Evolutionary conservation across 2,797 vertebrate genomes (phyloP).

Genomic region (Vireo griseus): DNA sequence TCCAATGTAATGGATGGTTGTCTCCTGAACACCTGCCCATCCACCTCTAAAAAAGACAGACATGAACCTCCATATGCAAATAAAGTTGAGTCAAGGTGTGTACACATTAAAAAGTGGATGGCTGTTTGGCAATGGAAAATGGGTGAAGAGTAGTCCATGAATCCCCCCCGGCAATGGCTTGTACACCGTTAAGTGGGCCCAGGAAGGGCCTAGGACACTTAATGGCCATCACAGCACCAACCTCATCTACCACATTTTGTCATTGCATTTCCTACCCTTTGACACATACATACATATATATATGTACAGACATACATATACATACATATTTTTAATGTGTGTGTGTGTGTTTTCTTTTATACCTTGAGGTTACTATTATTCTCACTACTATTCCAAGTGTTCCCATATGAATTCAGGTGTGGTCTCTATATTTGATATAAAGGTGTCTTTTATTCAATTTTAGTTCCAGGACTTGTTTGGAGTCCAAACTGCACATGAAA

Average conservation of each 20-base stretch:
- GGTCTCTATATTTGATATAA: slow-evolving; percentile 78
- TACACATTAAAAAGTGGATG: slow-evolving; percentile 33
- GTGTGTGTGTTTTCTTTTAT: slow-evolving; percentile 42
- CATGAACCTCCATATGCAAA: slow-evolving; percentile 58
- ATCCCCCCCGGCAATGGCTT: slow-evolving; percentile 69
- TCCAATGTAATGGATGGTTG: not conserved
- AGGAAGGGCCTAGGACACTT: slow-evolving; percentile 60
- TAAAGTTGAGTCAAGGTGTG: slow-evolving; percentile 52
- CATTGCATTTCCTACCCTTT: slow-evolving; percentile 74
- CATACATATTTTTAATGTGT: slow-evolving; percentile 45
- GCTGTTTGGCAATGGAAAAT: slow-evolving; percentile 58
- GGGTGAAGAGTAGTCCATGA: slow-evolving; percentile 12
- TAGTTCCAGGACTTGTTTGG: slow-evolving; percentile 72
- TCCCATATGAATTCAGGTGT: slow-evolving; percentile 78
- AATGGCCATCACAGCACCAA: slow-evolving; percentile 71
- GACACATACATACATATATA: slow-evolving; percentile 73
- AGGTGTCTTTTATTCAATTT: slow-evolving; percentile 77
- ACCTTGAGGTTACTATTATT: slow-evolving; percentile 74
- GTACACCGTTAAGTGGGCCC: slow-evolving; percentile 64
- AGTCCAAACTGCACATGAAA: slow-evolving; percentile 72
- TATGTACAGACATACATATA: slow-evolving; percentile 68
- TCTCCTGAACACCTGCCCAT: slow-evolving; percentile 51
- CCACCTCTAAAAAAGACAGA: slow-evolving; percentile 55
- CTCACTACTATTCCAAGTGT: slow-evolving; percentile 73
- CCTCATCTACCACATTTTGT: slow-evolving; percentile 54